A percentile compares a stretch with the other conserved stretches of the same genome.
These are phyloP conservation scores for Morelia viridis DNA, from an alignment of 2,797 vertebrate genomes.

Conservation along the genomic window DNA sequence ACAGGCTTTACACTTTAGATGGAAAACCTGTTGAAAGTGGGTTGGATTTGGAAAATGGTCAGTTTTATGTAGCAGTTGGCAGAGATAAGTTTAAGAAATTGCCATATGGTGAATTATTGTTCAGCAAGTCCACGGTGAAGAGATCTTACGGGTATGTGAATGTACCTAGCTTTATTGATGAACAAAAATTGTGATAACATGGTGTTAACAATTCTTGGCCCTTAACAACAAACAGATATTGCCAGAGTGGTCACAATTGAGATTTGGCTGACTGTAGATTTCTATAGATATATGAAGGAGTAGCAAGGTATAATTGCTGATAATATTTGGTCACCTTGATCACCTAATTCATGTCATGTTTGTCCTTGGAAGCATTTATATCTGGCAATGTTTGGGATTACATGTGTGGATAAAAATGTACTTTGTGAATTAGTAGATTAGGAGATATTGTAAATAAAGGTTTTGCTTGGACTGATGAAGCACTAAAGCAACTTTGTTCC, in stretches of 20 bases:
- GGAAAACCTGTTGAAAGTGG: slow-evolving; percentile 85
- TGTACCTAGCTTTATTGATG: not conserved
- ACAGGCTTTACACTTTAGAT: slow-evolving; percentile 88
- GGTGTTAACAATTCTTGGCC: not conserved
- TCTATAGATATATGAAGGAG: not conserved
- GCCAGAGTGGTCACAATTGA: not conserved
- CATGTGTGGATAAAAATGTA: not conserved
- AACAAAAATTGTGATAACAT: not conserved
- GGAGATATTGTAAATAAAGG: not conserved
- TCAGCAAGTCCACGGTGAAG: slow-evolving; percentile 80
- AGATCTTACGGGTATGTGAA: slow-evolving; percentile 82
- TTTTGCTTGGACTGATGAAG: not conserved
- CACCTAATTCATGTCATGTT: not conserved
- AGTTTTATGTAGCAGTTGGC: slow-evolving; percentile 93
- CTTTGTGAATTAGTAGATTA: not conserved
- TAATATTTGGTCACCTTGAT: not conserved
- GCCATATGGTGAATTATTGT: slow-evolving; percentile 85
- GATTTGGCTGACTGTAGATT: not conserved
- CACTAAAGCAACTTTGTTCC: not conserved
- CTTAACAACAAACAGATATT: not conserved
- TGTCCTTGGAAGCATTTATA: not conserved
- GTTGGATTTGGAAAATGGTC: slow-evolving; percentile 87
- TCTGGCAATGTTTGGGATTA: not conserved
- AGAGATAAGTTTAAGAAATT: slow-evolving; percentile 93
- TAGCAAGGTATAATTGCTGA: not conserved